Evolutionary conservation across 2,888 invertebrate species (phyloP), one percentile per base, ranked within the genome.

Genomic region (Atethmia centrago): DNA sequence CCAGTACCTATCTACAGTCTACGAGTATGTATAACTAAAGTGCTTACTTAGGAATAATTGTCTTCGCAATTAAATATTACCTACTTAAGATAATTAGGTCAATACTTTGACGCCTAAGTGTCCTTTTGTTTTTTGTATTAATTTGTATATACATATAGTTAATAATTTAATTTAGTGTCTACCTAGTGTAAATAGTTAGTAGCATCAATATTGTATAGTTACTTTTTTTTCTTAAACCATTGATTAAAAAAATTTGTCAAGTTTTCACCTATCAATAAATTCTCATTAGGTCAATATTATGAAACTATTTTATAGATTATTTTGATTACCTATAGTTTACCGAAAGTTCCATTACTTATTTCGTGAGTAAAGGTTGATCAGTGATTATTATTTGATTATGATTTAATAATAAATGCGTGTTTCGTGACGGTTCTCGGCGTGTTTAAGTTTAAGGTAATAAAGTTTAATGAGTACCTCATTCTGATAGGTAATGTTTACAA

Each of bases 361-460:
- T 45, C 31, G 21, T 5, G 68, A 80, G 14, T 71, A 79, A 79
- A 71, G 65, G 67, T 80, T 76, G 19, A 69, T 80, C 62, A 71
- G 55, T 76, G 65, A 83, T 76, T 36, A 83, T 76, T 36, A 51
- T 51, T n/a, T n/a, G n/a, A n/a, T n/a, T n/a, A n/a, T n/a, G n/a
- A n/a, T n/a, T n/a, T n/a, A 31, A 53, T 53, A 40, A 47, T 47
- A 55, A 19, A 49, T 45, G 69, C 82, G 76, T 80, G 81, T 21
- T 56, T 28, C 31, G 14, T 56, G 81, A 19, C n/a, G 36, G 40
- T 62, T 62, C 55, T 42, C 45, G 25, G 71, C 77, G 84, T 80
- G 84, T n/a, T n/a, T n/a, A n/a, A n/a, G 70, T 69, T 67, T 31
- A 71, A 25, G 42, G 19, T 67, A 28, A 71, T 75, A 58, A 69